Evolutionary conservation across 37 sponge, comb jelly and placozoan species (phyloP).

Genomic region (Hexactinellida sp.): DNA sequence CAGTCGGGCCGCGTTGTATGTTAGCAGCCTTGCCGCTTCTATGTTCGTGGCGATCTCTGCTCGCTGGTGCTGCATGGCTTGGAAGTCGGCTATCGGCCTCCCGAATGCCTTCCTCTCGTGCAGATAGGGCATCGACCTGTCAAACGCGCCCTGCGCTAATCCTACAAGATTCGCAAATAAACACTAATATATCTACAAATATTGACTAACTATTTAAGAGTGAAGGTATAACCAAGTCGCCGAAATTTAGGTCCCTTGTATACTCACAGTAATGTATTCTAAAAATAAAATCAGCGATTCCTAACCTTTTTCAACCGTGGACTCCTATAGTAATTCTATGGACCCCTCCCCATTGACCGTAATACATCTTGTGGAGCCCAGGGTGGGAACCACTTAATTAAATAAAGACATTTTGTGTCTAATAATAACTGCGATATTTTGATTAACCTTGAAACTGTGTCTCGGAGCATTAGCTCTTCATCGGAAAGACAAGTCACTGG

Average conservation of each 20-base stretch:
- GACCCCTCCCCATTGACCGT: no score
- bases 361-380: no score
- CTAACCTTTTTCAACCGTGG: no score
- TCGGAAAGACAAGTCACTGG: conserved; percentile 50
- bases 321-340: no score
- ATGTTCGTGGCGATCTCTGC: conserved; percentile 81
- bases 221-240: no score
- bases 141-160: conserved; percentile 65
- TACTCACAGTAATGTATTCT: no score
- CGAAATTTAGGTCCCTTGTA: no score
- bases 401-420: neutral
- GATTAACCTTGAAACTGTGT: conserved; percentile 31
- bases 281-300: no score
- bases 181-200: no score
- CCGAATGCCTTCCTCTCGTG: conserved; percentile 63
- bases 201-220: no score
- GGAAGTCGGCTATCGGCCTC: conserved; percentile 49
- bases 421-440: neutral
- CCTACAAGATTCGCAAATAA: no score
- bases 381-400: no score
- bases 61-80: conserved; percentile 69
- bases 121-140: conserved; percentile 39
- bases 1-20: conserved; percentile 76
- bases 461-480: conserved; percentile 60
- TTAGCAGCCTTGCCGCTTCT: conserved; percentile 59